Percentiles rank a stretch among this genome's conserved stretches.
Conservation (phyloP, 2,797 vertebrate genomes). For the Poeciliopsis paucimaculata region DNA sequence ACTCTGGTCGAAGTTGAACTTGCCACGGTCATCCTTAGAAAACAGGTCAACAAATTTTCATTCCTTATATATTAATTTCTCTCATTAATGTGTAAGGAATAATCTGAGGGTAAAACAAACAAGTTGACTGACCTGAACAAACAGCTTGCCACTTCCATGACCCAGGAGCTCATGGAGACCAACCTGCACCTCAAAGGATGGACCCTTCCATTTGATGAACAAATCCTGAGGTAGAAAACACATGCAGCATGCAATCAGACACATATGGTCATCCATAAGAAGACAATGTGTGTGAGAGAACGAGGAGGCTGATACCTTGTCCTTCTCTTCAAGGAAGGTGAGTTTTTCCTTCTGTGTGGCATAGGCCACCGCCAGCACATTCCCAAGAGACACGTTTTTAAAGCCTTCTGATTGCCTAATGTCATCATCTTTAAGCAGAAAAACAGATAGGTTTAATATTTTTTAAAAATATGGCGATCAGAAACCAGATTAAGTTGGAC, state of each 20-base stretch:
- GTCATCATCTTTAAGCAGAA: conserved; percentile 84
- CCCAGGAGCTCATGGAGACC: conserved; percentile 92
- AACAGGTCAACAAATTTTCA: not conserved
- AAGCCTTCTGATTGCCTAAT: conserved; percentile 92
- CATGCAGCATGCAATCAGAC: not conserved
- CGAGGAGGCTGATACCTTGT: conserved; percentile 82
- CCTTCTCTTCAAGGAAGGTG: conserved; percentile 88
- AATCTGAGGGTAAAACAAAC: not conserved
- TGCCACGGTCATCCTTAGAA: conserved; percentile 84
- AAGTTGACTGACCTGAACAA: conserved; percentile 83
- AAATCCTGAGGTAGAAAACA: conserved; percentile 78
- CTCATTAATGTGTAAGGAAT: not conserved
- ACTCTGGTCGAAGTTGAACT: conserved; percentile 88
- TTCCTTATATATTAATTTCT: not conserved
- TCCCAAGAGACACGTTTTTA: conserved; percentile 92
- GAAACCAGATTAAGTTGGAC: not conserved
- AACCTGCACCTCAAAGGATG: conserved; percentile 93
- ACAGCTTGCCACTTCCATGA: conserved; percentile 93
- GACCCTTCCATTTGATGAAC: conserved; percentile 89
- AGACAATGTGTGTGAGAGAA: not conserved
- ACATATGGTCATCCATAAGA: not conserved
- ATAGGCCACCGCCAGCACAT: conserved; percentile 89
- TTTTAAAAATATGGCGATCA: too few species aligned
- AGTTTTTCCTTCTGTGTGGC: conserved; percentile 88
- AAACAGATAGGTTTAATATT: not conserved